Conservation (phyloP, 2,888 invertebrate species). For the Lissonota sp. region DNA sequence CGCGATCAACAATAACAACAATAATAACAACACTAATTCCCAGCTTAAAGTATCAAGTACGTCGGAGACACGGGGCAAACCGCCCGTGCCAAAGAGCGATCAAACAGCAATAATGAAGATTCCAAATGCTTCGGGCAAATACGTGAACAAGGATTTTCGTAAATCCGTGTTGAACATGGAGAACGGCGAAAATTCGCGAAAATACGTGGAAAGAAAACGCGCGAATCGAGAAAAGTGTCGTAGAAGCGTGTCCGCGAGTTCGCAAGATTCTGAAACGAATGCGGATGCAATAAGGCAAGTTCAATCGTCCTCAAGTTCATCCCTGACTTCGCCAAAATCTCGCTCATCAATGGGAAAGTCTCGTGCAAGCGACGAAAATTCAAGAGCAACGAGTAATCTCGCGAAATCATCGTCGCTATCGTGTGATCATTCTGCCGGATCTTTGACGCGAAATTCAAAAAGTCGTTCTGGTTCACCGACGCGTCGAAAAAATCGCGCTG, state of each 20-base stretch:
- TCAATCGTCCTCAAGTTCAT: conserved; percentile 65
- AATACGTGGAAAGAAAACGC: conserved; percentile 70
- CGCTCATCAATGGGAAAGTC: conserved; percentile 47
- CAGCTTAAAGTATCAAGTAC: conserved; percentile 72
- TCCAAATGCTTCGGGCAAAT: conserved; percentile 75
- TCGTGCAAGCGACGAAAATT: conserved; percentile 52
- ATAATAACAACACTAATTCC: conserved; percentile 68
- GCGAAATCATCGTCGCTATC: conserved; percentile 46
- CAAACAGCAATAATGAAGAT: conserved; percentile 71
- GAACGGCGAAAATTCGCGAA: conserved; percentile 76
- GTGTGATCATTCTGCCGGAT: not conserved
- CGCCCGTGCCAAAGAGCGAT: conserved; percentile 84
- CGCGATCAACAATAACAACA: not conserved
- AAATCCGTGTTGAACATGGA: conserved; percentile 90
- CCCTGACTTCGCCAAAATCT: conserved; percentile 66
- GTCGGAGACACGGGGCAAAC: conserved; percentile 80
- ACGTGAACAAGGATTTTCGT: conserved; percentile 89
- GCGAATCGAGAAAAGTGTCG: conserved; percentile 61
- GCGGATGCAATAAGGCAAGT: conserved; percentile 65
- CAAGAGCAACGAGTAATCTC: conserved; percentile 27
- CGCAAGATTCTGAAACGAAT: conserved; percentile 79
- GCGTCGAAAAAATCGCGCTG: conserved; percentile 56
- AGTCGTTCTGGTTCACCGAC: conserved; percentile 71
- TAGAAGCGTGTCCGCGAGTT: conserved; percentile 84
- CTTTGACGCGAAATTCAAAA: conserved; percentile 63